Conservation (phyloP, 2,113 vertebrate genomes). For the Monopterus albus region DNA sequence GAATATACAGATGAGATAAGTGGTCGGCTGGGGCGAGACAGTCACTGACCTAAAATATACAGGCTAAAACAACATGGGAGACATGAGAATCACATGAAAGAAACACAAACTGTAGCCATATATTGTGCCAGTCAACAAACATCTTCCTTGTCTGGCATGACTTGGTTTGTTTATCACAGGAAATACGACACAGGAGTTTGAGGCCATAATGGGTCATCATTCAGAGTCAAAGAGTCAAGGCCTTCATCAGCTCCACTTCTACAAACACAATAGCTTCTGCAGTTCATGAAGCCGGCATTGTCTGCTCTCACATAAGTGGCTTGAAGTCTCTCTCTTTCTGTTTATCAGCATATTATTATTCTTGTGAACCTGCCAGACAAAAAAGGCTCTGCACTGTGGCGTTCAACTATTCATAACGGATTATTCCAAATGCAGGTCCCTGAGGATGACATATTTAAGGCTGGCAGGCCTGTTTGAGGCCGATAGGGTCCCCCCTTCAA, state of each 20-base stretch:
- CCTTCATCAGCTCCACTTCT: constrained; percentile 33
- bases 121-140: constrained; percentile 51
- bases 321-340: constrained; percentile 28
- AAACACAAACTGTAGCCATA: constrained; percentile 29
- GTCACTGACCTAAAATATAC: constrained; percentile 42
- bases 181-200: constrained; percentile 26
- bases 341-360: constrained; percentile 34
- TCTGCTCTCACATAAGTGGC: constrained; percentile 47
- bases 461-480: constrained; percentile 57
- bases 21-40: constrained; percentile 19
- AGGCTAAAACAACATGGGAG: constrained; percentile 55
- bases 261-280: constrained; percentile 36
- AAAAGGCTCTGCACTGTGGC: constrained; percentile 18
- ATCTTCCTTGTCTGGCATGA: constrained; percentile 42
- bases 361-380: constrained; percentile 36
- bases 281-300: constrained; percentile 63
- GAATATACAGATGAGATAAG: constrained; percentile 71
- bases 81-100: constrained; percentile 27
- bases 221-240: constrained; percentile 44
- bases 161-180: constrained; percentile 34
- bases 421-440: constrained; percentile 63
- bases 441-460: constrained; percentile 63
- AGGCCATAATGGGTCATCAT: constrained; percentile 2
- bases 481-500: constrained; percentile 55
- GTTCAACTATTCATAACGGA: constrained; percentile 45